phyloP scores from a whole-genome alignment of 2,888 invertebrate genomes.

The Orchestes rusci region DNA sequence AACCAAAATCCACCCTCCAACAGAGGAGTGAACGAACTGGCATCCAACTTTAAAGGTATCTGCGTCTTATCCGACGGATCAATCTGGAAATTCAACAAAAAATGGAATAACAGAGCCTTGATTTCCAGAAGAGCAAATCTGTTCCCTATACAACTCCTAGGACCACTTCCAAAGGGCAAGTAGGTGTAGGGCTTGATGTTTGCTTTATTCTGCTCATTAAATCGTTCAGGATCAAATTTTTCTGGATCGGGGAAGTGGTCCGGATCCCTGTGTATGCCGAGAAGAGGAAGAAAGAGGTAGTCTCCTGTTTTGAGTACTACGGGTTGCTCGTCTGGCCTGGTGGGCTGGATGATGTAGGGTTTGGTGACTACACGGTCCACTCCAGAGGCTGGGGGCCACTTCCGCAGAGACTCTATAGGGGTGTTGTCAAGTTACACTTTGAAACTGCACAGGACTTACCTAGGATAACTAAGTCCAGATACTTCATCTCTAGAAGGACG shows the following conservation, averaged over 20 bases:
- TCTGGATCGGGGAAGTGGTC: constrained; percentile 34
- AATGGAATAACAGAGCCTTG: constrained; percentile 31
- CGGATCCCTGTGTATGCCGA: constrained; percentile 41
- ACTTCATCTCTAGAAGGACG: constrained; percentile 45
- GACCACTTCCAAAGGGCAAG: constrained; percentile 46
- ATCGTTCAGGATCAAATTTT: constrained; percentile 38
- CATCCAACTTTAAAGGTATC: constrained; percentile 30
- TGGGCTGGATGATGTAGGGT: too few species aligned
- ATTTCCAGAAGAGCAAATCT: constrained; percentile 35
- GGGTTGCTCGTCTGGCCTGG: constrained; percentile 27
- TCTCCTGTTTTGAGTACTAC: constrained; percentile 32
- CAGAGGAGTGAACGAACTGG: not conserved
- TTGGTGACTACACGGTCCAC: too few species aligned
- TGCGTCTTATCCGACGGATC: constrained; percentile 30
- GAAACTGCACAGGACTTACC: too few species aligned
- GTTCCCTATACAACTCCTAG: constrained; percentile 54
- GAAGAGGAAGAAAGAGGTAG: constrained; percentile 36
- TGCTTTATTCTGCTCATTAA: constrained; percentile 49
- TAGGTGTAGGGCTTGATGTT: constrained; percentile 44
- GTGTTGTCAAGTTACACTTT: too few species aligned
- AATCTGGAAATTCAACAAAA: constrained; percentile 32
- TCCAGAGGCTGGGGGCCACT: constrained; percentile 12
- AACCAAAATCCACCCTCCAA: constrained; percentile 10
- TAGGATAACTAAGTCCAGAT: constrained; percentile 49
- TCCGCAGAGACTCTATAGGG: constrained; percentile 33